Evolutionary conservation across 2,113 vertebrate genomes (phyloP), one percentile per base, ranked within the genome.

Genomic region (Aptenodytes forsteri): DNA sequence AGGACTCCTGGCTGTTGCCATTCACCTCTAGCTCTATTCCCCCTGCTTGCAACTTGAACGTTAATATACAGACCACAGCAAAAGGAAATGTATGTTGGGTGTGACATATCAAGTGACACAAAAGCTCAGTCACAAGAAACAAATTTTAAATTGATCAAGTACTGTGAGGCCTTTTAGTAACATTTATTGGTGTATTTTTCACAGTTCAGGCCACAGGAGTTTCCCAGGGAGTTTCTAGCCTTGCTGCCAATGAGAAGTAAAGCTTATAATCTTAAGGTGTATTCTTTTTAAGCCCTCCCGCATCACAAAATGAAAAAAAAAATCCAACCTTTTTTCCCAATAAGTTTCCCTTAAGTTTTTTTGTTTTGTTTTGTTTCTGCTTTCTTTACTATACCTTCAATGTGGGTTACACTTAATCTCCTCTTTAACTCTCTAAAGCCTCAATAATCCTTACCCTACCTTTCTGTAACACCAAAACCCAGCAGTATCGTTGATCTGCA

Each of bases 11-110:
- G 47, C 79, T 96, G 46, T 81, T 95, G 23, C 5, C 90, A 90
- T 96, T 64, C 76, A 78, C 94, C 72, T 97, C 87, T 95, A 78
- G 83, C 91, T 97, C 91, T 78, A 5, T 56, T 80, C 16, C 72
- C 90, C 16, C 90, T 64, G 62, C 50, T 94, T 95, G 44, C 44
- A 82, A 61, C 44, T 76, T 94, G 49, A 69, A 79, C 7, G 14
- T 97, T 94, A 97, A 97, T 84, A 95, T 69, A 83, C 54, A 94
- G 55, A 95, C 30, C 8, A 64, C n/a, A 71, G 44, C 40, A 83
- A 67, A 96, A 92, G 55, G 86, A 97, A 98, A 96, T 52, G 25
- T n/a, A 42, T 94, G 79, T 88, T 87, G 87, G 87, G 91, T 90
- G 81, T 96, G 82, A 83, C 72, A 44, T 90, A 91, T 70, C 92